Base-by-base conservation (phyloP, 2,113 vertebrate genomes). In the Thinocorus orbignyianus region DNA sequence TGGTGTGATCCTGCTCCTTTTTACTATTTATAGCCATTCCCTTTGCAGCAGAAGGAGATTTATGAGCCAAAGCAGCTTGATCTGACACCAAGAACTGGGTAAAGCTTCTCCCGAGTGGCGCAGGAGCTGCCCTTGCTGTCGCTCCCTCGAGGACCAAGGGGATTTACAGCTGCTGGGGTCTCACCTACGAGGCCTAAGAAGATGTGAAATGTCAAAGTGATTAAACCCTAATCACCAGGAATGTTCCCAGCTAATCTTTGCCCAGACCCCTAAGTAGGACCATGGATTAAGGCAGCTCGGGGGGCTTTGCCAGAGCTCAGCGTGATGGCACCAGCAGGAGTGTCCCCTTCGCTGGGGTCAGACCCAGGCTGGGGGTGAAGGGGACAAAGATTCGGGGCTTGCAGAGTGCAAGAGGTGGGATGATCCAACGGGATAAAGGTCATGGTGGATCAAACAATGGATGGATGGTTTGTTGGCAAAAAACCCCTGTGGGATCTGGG, bases 151-250 rank as follows among this genome's bases (percentile, higher is more conserved):
- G 80, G 54, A 20, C 58, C 4, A 3, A 68, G 88, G 57, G 49
- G 95, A 96, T 96, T 96, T 95, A 18, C 2, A 3, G 70, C 90
- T 70, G 74, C 62, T 0, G 1, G 39, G 54, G 90, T 94, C 90
- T 95, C 94, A 90, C 94, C 93, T 77, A 9, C 0, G 11, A 88
- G 55, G 49, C 49, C 58, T 95, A 86, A 96, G 92, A 49, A 81
- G 94, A 96, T 83, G 92, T 66, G 88, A 90, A 88, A 86, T 83
- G 94, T 79, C 90, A 90, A 71, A 88, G 79, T 0, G 19, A 88
- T 88, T 92, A 96, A 60, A 42, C 15, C 9, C 69, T 83, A 81
- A 92, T 77, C 51, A 0, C 64, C 77, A 74, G 90, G 92, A 94
- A 62, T 70, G 76, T 62, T 91, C 72, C 26, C 68, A 95, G 89